phyloP scores from a whole-genome alignment of 2,113 vertebrate genomes.

The Petroica traversi region DNA sequence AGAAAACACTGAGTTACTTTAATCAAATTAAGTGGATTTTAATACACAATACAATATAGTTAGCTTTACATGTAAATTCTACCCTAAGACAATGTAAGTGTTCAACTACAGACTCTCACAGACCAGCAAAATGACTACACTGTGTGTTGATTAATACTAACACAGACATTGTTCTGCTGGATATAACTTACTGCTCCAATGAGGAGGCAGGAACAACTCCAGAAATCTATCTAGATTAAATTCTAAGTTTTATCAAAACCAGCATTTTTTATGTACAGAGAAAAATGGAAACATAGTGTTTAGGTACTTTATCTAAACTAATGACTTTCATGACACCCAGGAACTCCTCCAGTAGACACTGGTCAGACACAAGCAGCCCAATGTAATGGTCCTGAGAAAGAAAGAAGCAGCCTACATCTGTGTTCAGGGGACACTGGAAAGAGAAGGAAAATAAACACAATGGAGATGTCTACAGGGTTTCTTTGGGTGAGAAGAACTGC shows the following conservation, averaged over 20 bases:
- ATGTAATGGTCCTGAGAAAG: accelerated
- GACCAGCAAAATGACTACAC: neutral
- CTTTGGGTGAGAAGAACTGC: neutral
- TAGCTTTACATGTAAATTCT: neutral
- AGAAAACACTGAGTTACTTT: neutral
- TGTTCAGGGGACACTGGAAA: neutral
- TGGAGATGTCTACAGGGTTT: neutral
- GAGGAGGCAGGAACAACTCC: neutral
- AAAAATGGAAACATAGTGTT: neutral
- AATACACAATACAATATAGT: neutral
- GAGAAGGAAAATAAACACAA: neutral
- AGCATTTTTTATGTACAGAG: accelerated
- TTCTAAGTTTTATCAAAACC: neutral
- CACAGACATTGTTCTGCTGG: neutral
- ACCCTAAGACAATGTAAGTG: neutral
- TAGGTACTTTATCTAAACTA: neutral
- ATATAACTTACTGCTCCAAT: neutral
- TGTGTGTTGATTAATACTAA: neutral
- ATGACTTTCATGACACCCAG: neutral
- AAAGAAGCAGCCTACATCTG: neutral
- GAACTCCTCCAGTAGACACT: neutral
- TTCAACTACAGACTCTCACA: neutral
- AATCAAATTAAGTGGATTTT: neutral
- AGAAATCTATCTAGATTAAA: neutral
- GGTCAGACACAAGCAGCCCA: neutral